A percentile compares a stretch with the other conserved stretches of the same genome.
Evolutionary conservation across 2,888 invertebrate genomes (phyloP).

Genomic region (Drosophila eohydei): DNA sequence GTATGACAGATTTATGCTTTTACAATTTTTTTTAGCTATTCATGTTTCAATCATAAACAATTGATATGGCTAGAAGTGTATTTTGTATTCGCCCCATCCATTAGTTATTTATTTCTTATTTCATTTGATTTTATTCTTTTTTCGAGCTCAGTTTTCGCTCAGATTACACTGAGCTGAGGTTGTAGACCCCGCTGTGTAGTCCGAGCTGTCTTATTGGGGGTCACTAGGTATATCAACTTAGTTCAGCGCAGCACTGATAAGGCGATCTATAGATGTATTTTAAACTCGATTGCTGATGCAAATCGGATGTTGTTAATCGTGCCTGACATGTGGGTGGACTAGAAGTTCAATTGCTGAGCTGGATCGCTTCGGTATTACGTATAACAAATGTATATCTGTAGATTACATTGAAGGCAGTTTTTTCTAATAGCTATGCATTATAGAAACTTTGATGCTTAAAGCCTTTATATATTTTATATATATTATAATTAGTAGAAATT

Average conservation of each 20-base stretch:
- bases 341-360: not conserved
- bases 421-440: no score
- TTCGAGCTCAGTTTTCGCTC: conserved; percentile 38
- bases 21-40: not conserved
- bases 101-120: not conserved
- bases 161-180: conserved; percentile 44
- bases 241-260: conserved; percentile 31
- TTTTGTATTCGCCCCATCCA: not conserved
- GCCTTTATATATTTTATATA: not conserved
- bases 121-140: not conserved
- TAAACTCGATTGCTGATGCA: not conserved
- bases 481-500: no score
- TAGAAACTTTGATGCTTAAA: no score
- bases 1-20: not conserved
- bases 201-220: conserved; percentile 24
- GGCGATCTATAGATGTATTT: not conserved
- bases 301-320: conserved; percentile 29
- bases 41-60: not conserved
- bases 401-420: not conserved
- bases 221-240: conserved; percentile 37
- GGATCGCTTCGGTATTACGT: not conserved
- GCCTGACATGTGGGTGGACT: conserved; percentile 41
- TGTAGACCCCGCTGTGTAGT: conserved; percentile 37
- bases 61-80: not conserved
- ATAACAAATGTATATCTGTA: not conserved